Conservation (phyloP, 2,113 vertebrate species). For the Trinectes maculatus region DNA sequence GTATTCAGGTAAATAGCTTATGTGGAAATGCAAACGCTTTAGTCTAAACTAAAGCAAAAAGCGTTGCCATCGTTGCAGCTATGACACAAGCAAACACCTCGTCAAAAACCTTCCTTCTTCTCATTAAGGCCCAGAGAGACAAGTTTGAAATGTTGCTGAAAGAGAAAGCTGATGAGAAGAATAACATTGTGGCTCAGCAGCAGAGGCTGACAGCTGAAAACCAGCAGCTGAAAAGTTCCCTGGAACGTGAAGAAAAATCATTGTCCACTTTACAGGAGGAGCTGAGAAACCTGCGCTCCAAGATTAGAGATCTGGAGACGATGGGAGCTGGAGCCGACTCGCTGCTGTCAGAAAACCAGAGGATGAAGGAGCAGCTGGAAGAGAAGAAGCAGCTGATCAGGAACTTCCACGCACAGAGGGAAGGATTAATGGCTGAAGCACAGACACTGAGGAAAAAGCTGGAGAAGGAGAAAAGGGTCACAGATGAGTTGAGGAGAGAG, state of each 20-base stretch:
- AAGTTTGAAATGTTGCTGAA: constrained; percentile 82
- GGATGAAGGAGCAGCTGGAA: constrained; percentile 87
- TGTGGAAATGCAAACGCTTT: neutral
- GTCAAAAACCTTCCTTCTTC: neutral
- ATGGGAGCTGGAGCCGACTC: constrained; percentile 80
- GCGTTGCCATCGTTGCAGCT: neutral
- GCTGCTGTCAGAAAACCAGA: constrained; percentile 86
- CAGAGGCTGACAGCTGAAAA: constrained; percentile 85
- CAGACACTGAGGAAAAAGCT: constrained; percentile 86
- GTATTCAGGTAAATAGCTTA: constrained; percentile 80
- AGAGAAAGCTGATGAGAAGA: constrained; percentile 79
- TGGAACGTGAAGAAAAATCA: constrained; percentile 87
- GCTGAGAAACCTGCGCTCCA: constrained; percentile 84
- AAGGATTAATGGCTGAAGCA: constrained; percentile 84
- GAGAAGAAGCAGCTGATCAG: constrained; percentile 84
- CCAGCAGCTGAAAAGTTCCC: constrained; percentile 83
- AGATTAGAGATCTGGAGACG: constrained; percentile 86
- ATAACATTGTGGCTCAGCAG: constrained; percentile 80
- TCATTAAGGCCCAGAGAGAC: constrained; percentile 81
- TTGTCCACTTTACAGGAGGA: constrained; percentile 87
- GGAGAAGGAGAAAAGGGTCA: constrained; percentile 84
- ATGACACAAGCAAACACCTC: neutral
- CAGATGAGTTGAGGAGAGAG: constrained; percentile 83
- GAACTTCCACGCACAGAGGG: constrained; percentile 85
- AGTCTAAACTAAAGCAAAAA: too few species aligned